A percentile compares a stretch with the other conserved stretches of the same genome.
Evolutionary conservation across 1,140 invertebrate genomes (phyloP).

Genomic region (Drosophila kepulauana): DNA sequence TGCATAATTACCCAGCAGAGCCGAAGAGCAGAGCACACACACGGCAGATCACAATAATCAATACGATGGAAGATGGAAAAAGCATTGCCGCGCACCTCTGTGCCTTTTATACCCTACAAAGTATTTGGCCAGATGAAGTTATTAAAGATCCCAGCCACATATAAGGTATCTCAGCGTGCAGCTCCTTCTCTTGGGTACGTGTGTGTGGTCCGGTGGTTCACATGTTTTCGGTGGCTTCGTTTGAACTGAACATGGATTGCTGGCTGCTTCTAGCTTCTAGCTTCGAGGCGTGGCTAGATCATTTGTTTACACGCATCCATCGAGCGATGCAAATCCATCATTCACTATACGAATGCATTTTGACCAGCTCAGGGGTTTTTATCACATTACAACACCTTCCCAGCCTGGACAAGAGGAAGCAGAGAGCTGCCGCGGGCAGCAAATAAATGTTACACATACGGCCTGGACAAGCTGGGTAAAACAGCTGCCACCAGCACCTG

Average conservation of each 20-base stretch:
- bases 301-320: conserved; percentile 82
- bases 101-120: conserved; percentile 34
- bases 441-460: conserved; percentile 45
- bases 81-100: neutral
- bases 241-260: conserved; percentile 56
- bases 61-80: conserved; percentile 53
- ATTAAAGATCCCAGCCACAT: neutral
- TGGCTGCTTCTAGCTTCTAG: neutral
- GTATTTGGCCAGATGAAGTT: neutral
- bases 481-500: conserved; percentile 53
- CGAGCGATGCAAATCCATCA: conserved; percentile 50
- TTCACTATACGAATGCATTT: conserved; percentile 30
- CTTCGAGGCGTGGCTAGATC: conserved; percentile 61
- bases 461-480: conserved; percentile 6
- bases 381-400: conserved; percentile 75
- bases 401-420: too few relatives aligned
- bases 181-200: conserved; percentile 14
- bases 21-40: conserved; percentile 33
- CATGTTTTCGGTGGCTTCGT: conserved; percentile 79
- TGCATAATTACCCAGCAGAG: conserved; percentile 77
- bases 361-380: conserved; percentile 38
- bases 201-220: conserved; percentile 71
- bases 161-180: neutral
- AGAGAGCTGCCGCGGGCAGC: conserved; percentile 41
- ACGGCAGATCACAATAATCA: conserved; percentile 83